Evolutionary conservation across 2,113 vertebrate species (phyloP), one percentile per base, ranked within the genome.

Genomic region (Sylvietta virens): DNA sequence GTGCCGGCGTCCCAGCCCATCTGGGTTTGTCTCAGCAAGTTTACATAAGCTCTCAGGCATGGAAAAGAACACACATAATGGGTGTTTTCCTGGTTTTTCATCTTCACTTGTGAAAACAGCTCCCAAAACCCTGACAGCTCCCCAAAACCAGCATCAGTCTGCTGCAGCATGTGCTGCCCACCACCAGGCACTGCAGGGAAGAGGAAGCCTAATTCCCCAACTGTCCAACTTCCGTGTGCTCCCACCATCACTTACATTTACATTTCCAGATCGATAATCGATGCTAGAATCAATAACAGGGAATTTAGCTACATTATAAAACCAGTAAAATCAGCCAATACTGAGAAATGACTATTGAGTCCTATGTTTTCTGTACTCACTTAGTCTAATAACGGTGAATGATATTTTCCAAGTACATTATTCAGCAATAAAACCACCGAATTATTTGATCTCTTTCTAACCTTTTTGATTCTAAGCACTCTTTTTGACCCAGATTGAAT

Each of bases 311-410:
- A 96, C 96, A 93, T 97, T 89, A 81, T 96, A 83, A 85, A 97
- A 97, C 87, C 73, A 87, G 87, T 90, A 96, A 90, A 94, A 94
- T 92, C 82, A 94, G 91, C 88, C 96, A 85, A 98, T 97, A 96
- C 90, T 78, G 97, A 96, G 95, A 97, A 97, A 98, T 97, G 81
- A 92, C 96, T 98, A 97, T 83, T 94, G 97, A 97, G 76, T 65
- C 95, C 51, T 87, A 83, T 89, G 70, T 92, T 96, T 97, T 98
- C 87, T 88, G 67, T 77, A 93, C 69, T 97, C 95, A 93, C 97
- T 97, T 96, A 93, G 90, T 96, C 92, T 97, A 96, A 97, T 88
- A 95, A 94, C 42, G 45, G 96, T 86, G 95, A 97, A 92, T 81
- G 60, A 57, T 95, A 97, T 97, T 97, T 97, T 96, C 83, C 87